A percentile compares a stretch with the other conserved stretches of the same genome.
phyloP scores from a whole-genome alignment of 2,888 invertebrate species.

The Brassicogethes aeneus region DNA sequence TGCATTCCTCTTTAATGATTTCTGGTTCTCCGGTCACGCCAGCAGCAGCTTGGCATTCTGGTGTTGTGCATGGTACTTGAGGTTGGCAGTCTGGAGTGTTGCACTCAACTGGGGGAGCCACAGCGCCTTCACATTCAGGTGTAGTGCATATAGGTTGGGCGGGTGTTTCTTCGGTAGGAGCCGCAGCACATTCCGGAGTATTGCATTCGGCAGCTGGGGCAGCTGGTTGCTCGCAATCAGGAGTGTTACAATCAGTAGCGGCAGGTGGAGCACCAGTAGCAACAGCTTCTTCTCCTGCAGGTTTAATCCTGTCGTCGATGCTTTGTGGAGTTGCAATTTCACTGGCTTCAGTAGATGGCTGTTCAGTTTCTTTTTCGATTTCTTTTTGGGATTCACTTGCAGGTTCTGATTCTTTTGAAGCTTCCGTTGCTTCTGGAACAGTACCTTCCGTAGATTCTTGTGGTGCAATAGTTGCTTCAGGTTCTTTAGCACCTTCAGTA shows the following conservation, averaged over 20 bases:
- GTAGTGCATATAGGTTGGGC: too few species aligned
- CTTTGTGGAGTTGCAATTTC: background rate
- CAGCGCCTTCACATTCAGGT: too few species aligned
- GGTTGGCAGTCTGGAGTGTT: background rate
- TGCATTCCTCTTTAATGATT: background rate
- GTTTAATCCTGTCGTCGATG: background rate
- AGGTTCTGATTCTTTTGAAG: background rate
- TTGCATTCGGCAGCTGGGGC: background rate
- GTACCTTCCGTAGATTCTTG: background rate
- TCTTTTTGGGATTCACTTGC: background rate
- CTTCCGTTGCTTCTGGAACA: too few species aligned
- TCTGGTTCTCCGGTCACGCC: too few species aligned
- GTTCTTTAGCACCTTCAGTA: conserved; percentile 5
- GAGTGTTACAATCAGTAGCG: background rate
- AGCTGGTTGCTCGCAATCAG: background rate
- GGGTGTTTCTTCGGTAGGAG: background rate
- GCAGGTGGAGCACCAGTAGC: background rate
- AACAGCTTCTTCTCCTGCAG: background rate
- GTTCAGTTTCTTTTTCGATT: conserved; percentile 1
- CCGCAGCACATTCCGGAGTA: background rate
- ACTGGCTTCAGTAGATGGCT: conserved; percentile 3
- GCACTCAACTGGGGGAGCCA: background rate
- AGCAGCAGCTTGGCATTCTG: too few species aligned
- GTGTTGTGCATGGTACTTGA: too few species aligned
- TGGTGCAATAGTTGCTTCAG: background rate